Percentiles rank a stretch among this genome's conserved stretches.
Evolutionary conservation across 2,797 vertebrate species (phyloP).

Genomic region (Hypotaenidia okinawae): DNA sequence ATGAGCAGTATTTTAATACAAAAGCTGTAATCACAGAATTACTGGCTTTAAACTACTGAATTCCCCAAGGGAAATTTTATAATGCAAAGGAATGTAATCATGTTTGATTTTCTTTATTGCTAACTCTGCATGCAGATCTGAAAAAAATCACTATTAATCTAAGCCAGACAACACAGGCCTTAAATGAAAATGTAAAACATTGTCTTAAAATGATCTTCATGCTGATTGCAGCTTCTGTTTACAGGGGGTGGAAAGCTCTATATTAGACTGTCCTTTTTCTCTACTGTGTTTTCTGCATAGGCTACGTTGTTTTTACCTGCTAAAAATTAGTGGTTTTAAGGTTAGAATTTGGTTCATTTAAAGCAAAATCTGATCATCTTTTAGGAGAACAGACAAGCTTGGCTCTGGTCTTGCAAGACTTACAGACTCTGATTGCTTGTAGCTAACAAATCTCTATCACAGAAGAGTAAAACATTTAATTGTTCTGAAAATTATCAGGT

Average conservation of each 20-base stretch:
- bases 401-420: not conserved
- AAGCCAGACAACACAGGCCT: not conserved
- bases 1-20: constrained; percentile 48
- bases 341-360: not conserved
- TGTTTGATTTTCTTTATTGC: constrained; percentile 32
- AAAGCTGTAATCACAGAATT: constrained; percentile 57
- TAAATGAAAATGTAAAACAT: constrained; percentile 31
- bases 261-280: not conserved
- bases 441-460: not conserved
- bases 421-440: not conserved
- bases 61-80: constrained; percentile 23
- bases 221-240: not conserved
- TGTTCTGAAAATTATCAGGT: not conserved
- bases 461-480: not conserved
- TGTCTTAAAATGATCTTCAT: constrained; percentile 5
- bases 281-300: not conserved
- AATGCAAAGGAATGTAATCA: constrained; percentile 30
- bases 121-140: not conserved
- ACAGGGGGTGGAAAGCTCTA: not conserved
- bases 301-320: not conserved
- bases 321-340: constrained; percentile 11
- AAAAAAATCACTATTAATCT: constrained; percentile 26
- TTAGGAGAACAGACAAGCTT: not conserved
- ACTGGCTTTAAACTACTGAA: constrained; percentile 39
- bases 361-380: not conserved